These are phyloP conservation scores for Andrena bucephala DNA, from an alignment of 2,888 invertebrate species.

Conservation along the genomic window DNA sequence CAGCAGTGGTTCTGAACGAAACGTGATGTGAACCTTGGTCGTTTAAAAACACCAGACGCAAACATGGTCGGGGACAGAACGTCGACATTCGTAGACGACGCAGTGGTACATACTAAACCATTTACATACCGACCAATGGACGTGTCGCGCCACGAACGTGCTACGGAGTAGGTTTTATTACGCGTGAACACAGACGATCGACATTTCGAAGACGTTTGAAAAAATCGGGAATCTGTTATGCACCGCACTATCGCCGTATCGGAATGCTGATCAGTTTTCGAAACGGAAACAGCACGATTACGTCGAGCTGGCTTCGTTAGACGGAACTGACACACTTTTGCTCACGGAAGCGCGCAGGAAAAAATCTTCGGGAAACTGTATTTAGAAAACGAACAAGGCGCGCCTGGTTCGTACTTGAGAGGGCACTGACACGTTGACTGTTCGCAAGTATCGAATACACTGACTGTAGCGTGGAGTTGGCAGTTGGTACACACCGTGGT, in stretches of 20 bases:
- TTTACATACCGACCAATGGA: too few species aligned
- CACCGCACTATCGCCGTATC: conserved; percentile 3
- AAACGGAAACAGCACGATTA: neutral
- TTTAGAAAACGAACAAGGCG: conserved; percentile 4
- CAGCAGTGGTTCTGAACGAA: too few species aligned
- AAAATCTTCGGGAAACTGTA: neutral
- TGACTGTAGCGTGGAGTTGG: conserved; percentile 65
- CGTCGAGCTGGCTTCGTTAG: neutral
- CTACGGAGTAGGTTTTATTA: too few species aligned
- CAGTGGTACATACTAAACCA: too few species aligned
- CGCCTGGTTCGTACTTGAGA: conserved; percentile 42
- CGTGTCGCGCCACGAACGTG: too few species aligned
- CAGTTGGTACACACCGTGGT: conserved; percentile 61
- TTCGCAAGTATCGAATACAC: conserved; percentile 68
- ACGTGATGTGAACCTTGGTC: too few species aligned
- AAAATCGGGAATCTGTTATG: neutral
- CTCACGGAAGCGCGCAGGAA: neutral
- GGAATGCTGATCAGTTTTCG: neutral
- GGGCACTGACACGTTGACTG: conserved; percentile 76
- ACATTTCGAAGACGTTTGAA: conserved; percentile 3
- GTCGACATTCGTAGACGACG: too few species aligned
- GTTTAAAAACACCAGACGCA: too few species aligned
- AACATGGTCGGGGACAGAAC: too few species aligned
- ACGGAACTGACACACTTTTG: neutral
- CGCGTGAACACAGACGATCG: conserved; percentile 30